phyloP scores from a whole-genome alignment of 2,888 invertebrate species.

The Aleiodes testaceus region DNA sequence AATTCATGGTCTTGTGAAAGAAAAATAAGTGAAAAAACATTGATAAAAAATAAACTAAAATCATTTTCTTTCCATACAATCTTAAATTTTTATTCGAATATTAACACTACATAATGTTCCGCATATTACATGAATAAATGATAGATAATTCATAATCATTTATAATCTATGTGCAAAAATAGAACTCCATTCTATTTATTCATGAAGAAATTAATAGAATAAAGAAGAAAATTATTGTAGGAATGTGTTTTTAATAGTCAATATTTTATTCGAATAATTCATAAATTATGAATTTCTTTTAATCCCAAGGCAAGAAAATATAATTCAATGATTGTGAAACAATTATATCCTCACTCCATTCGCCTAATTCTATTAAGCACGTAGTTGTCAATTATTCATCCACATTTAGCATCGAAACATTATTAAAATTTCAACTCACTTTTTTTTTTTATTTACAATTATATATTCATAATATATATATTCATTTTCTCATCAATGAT shows the following conservation, averaged over 20 bases:
- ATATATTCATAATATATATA: no score
- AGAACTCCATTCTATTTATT: constrained; percentile 57
- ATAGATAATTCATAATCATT: constrained; percentile 57
- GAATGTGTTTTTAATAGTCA: constrained; percentile 56
- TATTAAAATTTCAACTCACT: no score
- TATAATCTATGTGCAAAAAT: constrained; percentile 64
- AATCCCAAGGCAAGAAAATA: constrained; percentile 12
- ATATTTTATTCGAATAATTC: constrained; percentile 37
- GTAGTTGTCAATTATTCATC: no score
- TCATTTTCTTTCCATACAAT: constrained; percentile 21
- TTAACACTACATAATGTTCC: constrained; percentile 53
- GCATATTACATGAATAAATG: constrained; percentile 55
- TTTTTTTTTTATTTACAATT: no score
- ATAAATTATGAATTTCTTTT: constrained; percentile 37
- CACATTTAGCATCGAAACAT: no score
- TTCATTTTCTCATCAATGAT: no score
- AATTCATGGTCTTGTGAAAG: no score
- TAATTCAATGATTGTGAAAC: not conserved
- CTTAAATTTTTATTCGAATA: constrained; percentile 26
- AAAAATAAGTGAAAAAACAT: no score
- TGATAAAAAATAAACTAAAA: not conserved
- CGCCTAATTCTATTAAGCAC: not conserved
- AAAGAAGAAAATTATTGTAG: constrained; percentile 55
- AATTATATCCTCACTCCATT: not conserved
- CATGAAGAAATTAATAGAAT: constrained; percentile 56